phyloP scores from a whole-genome alignment of 2,113 vertebrate genomes.

The Carassius carassius region DNA sequence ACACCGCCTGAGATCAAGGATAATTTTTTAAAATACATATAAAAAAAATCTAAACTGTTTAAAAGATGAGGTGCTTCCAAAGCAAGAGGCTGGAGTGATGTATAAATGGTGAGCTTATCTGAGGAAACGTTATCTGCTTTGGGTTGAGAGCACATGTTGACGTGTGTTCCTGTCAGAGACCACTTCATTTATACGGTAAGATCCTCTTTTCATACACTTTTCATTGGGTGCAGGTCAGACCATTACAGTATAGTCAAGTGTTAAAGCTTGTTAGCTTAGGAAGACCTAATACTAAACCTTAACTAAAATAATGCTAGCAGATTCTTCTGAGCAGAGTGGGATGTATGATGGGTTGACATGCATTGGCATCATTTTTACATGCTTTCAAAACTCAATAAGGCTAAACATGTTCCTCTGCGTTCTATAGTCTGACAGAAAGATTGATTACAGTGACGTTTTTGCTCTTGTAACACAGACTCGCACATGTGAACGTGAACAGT shows the following conservation, averaged over 20 bases:
- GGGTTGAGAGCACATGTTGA: not conserved
- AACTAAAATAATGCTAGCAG: not conserved
- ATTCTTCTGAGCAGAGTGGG: not conserved
- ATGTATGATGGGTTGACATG: not conserved
- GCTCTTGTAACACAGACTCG: not conserved
- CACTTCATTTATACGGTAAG: not conserved
- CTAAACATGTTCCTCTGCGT: not conserved
- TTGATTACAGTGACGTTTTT: not conserved
- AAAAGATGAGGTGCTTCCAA: no score
- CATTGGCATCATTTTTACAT: not conserved
- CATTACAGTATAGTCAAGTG: not conserved
- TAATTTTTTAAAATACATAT: no score
- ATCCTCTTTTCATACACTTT: not conserved
- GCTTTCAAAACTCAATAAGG: not conserved
- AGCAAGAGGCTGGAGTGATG: slow-evolving; percentile 10
- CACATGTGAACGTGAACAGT: not conserved
- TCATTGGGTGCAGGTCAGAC: not conserved
- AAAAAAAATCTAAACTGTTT: not conserved
- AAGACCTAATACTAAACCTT: not conserved
- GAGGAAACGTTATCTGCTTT: not conserved
- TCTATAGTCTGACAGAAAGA: not conserved
- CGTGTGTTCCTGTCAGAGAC: not conserved
- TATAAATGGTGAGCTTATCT: not conserved
- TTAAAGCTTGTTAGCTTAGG: not conserved
- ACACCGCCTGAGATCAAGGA: not conserved